A percentile compares a stretch with the other conserved stretches of the same genome.
These are phyloP conservation scores for Alca torda DNA, from an alignment of 2,797 vertebrate genomes.

Conservation along the genomic window DNA sequence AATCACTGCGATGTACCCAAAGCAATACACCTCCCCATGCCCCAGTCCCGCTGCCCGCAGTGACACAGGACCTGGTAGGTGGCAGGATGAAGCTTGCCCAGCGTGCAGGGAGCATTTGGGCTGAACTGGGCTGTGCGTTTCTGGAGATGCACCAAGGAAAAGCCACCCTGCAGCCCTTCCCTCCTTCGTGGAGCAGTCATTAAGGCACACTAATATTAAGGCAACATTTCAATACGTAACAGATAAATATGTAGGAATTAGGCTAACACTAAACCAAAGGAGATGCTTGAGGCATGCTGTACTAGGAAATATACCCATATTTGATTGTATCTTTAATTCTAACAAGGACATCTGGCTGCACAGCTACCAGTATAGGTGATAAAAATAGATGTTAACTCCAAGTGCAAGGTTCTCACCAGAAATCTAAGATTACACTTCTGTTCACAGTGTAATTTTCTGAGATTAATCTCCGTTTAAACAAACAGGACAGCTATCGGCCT, in stretches of 20 bases:
- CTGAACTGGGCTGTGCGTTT: background rate
- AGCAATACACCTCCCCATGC: background rate
- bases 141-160: background rate
- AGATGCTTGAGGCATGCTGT: background rate
- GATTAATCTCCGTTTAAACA: background rate
- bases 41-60: background rate
- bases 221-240: background rate
- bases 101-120: background rate
- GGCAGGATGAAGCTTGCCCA: background rate
- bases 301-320: background rate
- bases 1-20: background rate
- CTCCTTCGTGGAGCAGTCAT: background rate
- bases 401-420: background rate
- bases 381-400: slow-evolving; percentile 11
- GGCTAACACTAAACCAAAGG: background rate
- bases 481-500: background rate
- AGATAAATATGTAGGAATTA: background rate
- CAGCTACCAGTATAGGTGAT: background rate
- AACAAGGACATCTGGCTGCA: background rate
- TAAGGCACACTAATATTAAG: background rate
- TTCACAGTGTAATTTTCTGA: slow-evolving; percentile 14
- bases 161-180: background rate
- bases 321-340: background rate
- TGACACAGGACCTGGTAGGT: background rate
- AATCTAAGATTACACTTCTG: background rate